Percentiles rank a stretch among this genome's conserved stretches.
Conservation (phyloP, 2,113 vertebrate genomes). For the Perca flavescens region DNA sequence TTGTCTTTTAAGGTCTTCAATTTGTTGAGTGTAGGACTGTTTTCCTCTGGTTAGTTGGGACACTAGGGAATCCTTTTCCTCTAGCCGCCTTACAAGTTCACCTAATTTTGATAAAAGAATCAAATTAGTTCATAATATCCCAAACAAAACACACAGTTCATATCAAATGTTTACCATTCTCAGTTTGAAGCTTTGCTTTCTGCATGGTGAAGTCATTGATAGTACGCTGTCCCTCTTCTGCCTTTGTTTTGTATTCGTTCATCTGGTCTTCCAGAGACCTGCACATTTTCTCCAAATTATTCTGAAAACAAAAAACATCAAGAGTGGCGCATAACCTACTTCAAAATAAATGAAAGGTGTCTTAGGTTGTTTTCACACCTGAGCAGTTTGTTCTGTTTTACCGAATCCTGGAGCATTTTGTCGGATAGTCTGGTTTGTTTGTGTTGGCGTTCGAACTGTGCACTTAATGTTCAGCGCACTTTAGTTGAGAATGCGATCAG, state of each 20-base stretch:
- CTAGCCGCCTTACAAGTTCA: slow-evolving; percentile 85
- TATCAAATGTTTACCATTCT: slow-evolving; percentile 83
- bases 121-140: neutral
- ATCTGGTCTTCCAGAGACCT: slow-evolving; percentile 89
- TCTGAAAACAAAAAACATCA: slow-evolving; percentile 68
- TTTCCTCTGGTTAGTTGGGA: slow-evolving; percentile 89
- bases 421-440: too few species aligned
- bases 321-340: slow-evolving; percentile 18
- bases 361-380: too few species aligned
- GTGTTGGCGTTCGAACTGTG: too few species aligned
- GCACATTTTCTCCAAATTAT: slow-evolving; percentile 88
- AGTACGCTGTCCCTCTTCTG: slow-evolving; percentile 86
- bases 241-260: slow-evolving; percentile 86
- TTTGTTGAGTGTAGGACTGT: slow-evolving; percentile 88
- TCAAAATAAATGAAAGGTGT: too few species aligned
- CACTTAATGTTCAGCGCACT: too few species aligned
- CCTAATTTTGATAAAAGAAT: slow-evolving; percentile 66
- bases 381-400: too few species aligned
- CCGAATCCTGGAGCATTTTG: too few species aligned
- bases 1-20: slow-evolving; percentile 91
- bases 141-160: neutral
- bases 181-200: slow-evolving; percentile 88
- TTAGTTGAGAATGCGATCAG: too few species aligned
- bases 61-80: slow-evolving; percentile 89
- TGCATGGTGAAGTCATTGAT: slow-evolving; percentile 88